Base-by-base conservation (phyloP, 2,797 vertebrate genomes). In the Buceros bicornis region DNA sequence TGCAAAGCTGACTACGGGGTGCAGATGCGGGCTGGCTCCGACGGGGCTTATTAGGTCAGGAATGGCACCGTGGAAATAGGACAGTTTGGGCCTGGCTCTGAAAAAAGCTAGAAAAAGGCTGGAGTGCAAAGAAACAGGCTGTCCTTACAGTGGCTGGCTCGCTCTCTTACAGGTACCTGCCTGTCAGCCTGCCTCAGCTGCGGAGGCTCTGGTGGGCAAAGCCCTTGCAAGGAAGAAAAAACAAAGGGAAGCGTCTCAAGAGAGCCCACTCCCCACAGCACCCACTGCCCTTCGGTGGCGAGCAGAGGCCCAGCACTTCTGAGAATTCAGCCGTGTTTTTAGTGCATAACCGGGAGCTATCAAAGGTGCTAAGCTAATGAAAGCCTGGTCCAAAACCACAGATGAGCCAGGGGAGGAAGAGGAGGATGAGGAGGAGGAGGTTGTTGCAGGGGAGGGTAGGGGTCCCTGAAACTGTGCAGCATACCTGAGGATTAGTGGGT, bases 21-120 rank as follows among this genome's bases (percentile, higher is more conserved):
- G 33, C 77, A 47, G 64, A 76, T 29, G 37, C 18, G 7, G 29
- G n/a, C 64, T 28, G 40, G 35, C 51, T 87, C 47, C 42, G 51
- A 45, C 2, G 3, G 9, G 40, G n/a, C 48, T 78, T 7, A 16
- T 15, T 9, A 16, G 65, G 60, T 51, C 21, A 47, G 54, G 43
- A 50, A 57, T 5, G 2, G 51, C 2, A 5, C 50, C 26, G 0
- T 0, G 5, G 3, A 42, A 26, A 6, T 31, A 17, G 0, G 1
- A 14, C 67, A 53, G 51, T 29, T 54, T 42, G 56, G 60, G 53
- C 53, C 40, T 19, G 58, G 67, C 43, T 76, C 48, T 54, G 37
- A 40, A 40, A 40, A 40, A 12, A 10, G 12, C 37, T 40, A 40
- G 29, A 28, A 37, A 66, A 73, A 47, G 8, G 33, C 22, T n/a